Percentiles rank a stretch among this genome's conserved stretches.
Evolutionary conservation across 2,888 invertebrate species (phyloP).

Genomic region (Thecocarcelia acutangulata): DNA sequence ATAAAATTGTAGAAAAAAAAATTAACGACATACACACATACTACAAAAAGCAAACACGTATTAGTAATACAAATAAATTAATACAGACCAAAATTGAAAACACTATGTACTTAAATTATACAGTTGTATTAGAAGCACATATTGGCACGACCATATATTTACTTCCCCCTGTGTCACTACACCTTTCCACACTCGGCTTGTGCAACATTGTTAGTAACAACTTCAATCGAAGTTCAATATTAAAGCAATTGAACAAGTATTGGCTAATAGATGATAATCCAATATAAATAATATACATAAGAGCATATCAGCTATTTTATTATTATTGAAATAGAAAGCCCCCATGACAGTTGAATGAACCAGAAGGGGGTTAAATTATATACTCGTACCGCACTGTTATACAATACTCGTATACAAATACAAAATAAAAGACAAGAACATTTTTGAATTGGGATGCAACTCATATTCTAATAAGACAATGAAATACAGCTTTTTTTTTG

Average conservation of each 20-base stretch:
- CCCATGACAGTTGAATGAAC: background rate
- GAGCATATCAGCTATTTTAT: conserved; percentile 5
- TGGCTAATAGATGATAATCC: conserved; percentile 12
- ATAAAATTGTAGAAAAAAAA: conserved; percentile 14
- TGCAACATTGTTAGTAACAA: background rate
- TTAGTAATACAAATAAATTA: conserved; percentile 52
- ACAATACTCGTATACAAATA: background rate
- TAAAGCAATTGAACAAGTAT: conserved; percentile 4
- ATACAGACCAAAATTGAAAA: conserved; percentile 49
- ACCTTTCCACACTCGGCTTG: background rate
- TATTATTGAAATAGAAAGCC: conserved; percentile 20
- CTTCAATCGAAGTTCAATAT: background rate
- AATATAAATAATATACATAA: background rate
- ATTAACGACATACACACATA: background rate
- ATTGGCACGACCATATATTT: background rate
- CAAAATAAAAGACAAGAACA: background rate
- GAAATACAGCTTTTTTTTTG: too few relatives aligned
- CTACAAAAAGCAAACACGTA: conserved; percentile 37
- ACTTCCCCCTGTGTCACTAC: conserved; percentile 7
- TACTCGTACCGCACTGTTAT: background rate
- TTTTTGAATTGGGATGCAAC: background rate
- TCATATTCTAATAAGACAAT: too few relatives aligned
- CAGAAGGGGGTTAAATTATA: conserved; percentile 1
- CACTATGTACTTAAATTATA: background rate
- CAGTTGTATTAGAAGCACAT: background rate